Evolutionary conservation across 1,140 invertebrate species (phyloP).

Genomic region (Sesamia nonagrioides): DNA sequence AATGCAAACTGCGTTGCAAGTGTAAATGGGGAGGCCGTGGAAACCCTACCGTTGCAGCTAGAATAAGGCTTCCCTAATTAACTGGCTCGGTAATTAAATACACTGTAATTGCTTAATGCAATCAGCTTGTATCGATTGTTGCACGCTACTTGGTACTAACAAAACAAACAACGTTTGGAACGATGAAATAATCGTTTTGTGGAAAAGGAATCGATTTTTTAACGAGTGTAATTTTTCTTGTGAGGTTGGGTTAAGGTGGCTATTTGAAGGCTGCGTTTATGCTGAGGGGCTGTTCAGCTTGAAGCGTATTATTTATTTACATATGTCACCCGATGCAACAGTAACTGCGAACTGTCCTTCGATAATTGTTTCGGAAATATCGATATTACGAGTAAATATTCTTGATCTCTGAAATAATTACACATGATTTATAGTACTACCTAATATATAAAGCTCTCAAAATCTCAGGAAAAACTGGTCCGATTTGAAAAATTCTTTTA

Average conservation of each 20-base stretch:
- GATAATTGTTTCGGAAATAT: too few species aligned
- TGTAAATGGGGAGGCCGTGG: conserved; percentile 82
- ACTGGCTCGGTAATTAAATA: conserved; percentile 84
- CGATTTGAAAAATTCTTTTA: too few species aligned
- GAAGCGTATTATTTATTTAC: background rate
- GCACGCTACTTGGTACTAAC: conserved; percentile 48
- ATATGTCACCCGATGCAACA: background rate
- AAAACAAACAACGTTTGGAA: conserved; percentile 17
- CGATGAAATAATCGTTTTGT: conserved; percentile 25
- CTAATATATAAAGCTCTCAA: too few species aligned
- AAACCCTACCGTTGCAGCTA: conserved; percentile 76
- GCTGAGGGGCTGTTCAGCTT: background rate
- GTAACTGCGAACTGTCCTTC: too few species aligned
- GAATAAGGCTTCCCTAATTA: conserved; percentile 83
- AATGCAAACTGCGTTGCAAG: conserved; percentile 73
- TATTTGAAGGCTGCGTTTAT: background rate
- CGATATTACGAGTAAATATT: too few species aligned
- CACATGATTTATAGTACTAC: too few species aligned
- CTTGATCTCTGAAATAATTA: too few species aligned
- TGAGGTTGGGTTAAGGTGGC: conserved; percentile 1
- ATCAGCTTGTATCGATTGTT: conserved; percentile 63
- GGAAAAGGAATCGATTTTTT: conserved; percentile 21
- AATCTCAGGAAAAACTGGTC: too few species aligned
- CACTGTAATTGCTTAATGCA: conserved; percentile 84
- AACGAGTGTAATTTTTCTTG: conserved; percentile 43